A percentile compares a stretch with the other conserved stretches of the same genome.
Evolutionary conservation across 2,888 invertebrate genomes (phyloP).

Genomic region (Diadegma fenestrale): DNA sequence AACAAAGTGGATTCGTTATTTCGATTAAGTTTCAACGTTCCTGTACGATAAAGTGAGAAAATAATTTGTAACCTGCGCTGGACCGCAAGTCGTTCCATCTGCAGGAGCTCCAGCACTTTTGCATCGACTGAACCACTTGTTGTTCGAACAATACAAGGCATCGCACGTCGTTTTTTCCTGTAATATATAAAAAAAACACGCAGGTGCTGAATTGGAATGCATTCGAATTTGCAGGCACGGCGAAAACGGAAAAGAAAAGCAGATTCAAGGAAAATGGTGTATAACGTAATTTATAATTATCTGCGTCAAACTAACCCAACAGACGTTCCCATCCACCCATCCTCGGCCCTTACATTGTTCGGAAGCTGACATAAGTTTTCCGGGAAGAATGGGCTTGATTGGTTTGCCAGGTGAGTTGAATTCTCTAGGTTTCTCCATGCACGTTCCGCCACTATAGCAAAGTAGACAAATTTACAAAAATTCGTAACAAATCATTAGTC

Average conservation of each 20-base stretch:
- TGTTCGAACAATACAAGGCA: not conserved
- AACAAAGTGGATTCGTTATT: not conserved
- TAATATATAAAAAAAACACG: not conserved
- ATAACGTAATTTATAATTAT: not conserved
- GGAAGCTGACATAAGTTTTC: constrained; percentile 23
- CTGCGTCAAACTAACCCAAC: constrained; percentile 19
- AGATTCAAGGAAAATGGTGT: not conserved
- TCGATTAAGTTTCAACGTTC: not conserved
- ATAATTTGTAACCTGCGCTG: not conserved
- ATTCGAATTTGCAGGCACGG: not conserved
- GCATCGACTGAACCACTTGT: not conserved
- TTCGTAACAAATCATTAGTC: too few species aligned
- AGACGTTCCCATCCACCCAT: constrained; percentile 26
- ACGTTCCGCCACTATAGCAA: not conserved
- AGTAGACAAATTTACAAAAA: not conserved
- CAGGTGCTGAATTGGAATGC: not conserved
- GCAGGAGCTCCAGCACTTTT: not conserved
- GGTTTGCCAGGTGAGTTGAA: constrained; percentile 34
- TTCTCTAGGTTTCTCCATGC: constrained; percentile 22
- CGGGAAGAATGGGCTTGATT: constrained; percentile 27
- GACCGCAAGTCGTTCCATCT: constrained; percentile 18
- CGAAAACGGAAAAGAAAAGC: not conserved
- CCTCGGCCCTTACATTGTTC: constrained; percentile 28
- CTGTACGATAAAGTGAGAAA: not conserved
- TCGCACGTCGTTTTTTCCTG: constrained; percentile 6